Percentiles rank a stretch among this genome's conserved stretches.
Conservation (phyloP, 1,140 invertebrate genomes). For the Nephila pilipes region DNA sequence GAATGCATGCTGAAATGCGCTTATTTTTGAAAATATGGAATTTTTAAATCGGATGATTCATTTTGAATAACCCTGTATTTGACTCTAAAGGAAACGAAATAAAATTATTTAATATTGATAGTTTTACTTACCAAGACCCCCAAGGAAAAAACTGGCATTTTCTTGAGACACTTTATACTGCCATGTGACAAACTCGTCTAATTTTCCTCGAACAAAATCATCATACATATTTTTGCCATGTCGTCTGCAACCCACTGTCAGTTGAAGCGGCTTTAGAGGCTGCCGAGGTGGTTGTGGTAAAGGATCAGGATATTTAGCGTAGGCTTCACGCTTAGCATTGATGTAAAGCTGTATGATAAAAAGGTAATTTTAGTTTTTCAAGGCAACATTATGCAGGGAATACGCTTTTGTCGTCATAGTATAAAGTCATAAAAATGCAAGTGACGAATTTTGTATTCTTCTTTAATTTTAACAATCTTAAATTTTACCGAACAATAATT, state of each 20-base stretch:
- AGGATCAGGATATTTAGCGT: slow-evolving; percentile 70
- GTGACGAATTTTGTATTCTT: too few relatives aligned
- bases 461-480: too few relatives aligned
- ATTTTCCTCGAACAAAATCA: slow-evolving; percentile 72
- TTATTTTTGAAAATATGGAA: too few relatives aligned
- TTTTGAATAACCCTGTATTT: too few relatives aligned
- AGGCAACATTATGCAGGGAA: too few relatives aligned
- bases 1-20: too few relatives aligned
- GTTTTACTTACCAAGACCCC: slow-evolving; percentile 78
- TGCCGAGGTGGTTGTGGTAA: slow-evolving; percentile 15
- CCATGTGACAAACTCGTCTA: slow-evolving; percentile 80
- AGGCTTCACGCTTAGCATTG: slow-evolving; percentile 70
- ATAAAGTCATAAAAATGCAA: too few relatives aligned
- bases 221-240: slow-evolving; percentile 68
- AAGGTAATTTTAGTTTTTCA: too few relatives aligned
- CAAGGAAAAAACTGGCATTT: slow-evolving; percentile 78
- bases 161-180: slow-evolving; percentile 70
- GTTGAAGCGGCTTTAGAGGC: slow-evolving; percentile 73
- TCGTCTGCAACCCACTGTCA: slow-evolving; percentile 78
- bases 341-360: slow-evolving; percentile 77
- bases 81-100: too few relatives aligned
- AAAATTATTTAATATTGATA: neutral
- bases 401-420: too few relatives aligned
- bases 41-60: too few relatives aligned
- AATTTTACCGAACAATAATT: too few relatives aligned